phyloP scores from a whole-genome alignment of 2,797 vertebrate species.

The Mallotus villosus region DNA sequence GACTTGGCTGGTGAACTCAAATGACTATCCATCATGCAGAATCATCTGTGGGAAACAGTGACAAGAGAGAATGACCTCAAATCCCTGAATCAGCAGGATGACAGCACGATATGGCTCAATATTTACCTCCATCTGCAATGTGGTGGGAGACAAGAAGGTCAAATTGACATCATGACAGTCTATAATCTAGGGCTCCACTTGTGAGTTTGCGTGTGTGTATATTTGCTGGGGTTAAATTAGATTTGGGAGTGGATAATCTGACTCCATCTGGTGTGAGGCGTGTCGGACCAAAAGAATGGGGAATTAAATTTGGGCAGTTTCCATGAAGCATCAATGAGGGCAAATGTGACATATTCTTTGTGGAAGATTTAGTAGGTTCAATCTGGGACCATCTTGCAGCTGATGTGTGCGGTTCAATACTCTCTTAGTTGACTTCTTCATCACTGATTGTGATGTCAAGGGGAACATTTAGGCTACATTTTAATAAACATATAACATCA shows the following conservation, averaged over 20 bases:
- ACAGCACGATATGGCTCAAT: slow-evolving; percentile 47
- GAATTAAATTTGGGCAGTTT: neutral
- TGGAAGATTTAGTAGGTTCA: too few species aligned
- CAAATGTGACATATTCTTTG: neutral
- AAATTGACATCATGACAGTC: slow-evolving; percentile 42
- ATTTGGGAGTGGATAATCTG: slow-evolving; percentile 15
- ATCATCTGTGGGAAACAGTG: slow-evolving; percentile 21
- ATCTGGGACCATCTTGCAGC: too few species aligned
- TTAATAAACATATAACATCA: too few species aligned
- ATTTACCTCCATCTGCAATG: slow-evolving; percentile 15
- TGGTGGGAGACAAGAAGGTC: slow-evolving; percentile 45
- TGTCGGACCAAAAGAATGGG: neutral
- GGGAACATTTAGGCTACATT: too few species aligned
- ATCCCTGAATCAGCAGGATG: slow-evolving; percentile 62
- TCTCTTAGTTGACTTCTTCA: too few species aligned
- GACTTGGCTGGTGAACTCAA: neutral
- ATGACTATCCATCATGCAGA: slow-evolving; percentile 49
- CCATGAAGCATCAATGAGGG: neutral
- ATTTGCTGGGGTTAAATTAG: slow-evolving; percentile 6
- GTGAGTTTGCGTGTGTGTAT: slow-evolving; percentile 12
- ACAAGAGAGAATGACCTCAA: slow-evolving; percentile 56
- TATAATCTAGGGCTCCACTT: slow-evolving; percentile 17
- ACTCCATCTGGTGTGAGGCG: slow-evolving; percentile 9
- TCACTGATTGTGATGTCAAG: too few species aligned
- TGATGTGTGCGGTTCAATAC: too few species aligned